Evolutionary conservation across 2,797 vertebrate species (phyloP).

Genomic region (Coendou prehensilis): DNA sequence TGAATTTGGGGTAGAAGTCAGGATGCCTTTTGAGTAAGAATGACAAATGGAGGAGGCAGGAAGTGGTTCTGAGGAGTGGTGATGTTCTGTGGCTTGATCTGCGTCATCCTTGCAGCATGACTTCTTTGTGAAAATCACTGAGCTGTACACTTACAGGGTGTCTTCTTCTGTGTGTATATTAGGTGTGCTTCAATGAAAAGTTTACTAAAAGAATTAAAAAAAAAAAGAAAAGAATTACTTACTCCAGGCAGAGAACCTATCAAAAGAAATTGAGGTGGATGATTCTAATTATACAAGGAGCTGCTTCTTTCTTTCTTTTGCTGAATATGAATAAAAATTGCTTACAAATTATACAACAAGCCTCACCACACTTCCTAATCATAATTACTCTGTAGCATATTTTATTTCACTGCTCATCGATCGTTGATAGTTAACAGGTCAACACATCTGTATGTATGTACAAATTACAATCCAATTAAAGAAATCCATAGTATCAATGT

Average conservation of each 20-base stretch:
- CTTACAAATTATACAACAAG: slow-evolving; percentile 69
- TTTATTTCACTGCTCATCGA: slow-evolving; percentile 69
- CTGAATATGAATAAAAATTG: slow-evolving; percentile 73
- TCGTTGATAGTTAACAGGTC: slow-evolving; percentile 66
- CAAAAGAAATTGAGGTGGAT: slow-evolving; percentile 67
- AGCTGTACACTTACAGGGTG: background rate
- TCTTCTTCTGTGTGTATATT: background rate
- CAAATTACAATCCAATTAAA: slow-evolving; percentile 76
- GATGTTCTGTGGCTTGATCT: background rate
- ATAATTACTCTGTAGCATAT: slow-evolving; percentile 59
- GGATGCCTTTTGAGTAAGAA: background rate
- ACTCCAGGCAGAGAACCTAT: slow-evolving; percentile 41
- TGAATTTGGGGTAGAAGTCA: background rate
- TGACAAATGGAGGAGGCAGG: background rate
- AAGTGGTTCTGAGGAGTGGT: background rate
- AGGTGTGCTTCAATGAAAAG: slow-evolving; percentile 14
- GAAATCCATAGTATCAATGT: slow-evolving; percentile 6
- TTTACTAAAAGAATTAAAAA: slow-evolving; percentile 24
- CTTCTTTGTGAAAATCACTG: slow-evolving; percentile 36
- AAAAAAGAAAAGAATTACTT: slow-evolving; percentile 62
- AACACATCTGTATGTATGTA: slow-evolving; percentile 58
- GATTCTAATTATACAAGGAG: slow-evolving; percentile 58
- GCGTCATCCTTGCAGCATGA: background rate
- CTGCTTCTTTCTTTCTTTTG: slow-evolving; percentile 67
- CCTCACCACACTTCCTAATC: slow-evolving; percentile 43